Conservation (phyloP, 2,113 vertebrate genomes). For the Anhinga anhinga region DNA sequence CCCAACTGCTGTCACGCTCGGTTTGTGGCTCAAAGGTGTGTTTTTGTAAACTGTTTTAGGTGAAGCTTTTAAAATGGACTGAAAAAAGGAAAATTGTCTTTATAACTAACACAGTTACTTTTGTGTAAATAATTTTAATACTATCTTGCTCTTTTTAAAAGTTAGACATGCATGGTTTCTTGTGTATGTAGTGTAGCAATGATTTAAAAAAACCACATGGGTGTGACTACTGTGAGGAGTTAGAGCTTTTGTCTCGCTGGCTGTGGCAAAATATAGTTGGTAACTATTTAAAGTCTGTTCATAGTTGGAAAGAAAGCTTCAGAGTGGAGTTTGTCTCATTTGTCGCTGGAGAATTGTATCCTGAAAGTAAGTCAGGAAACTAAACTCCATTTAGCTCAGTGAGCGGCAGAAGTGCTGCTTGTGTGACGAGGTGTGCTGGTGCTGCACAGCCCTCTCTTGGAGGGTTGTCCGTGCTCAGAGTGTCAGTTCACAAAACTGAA, state of each 20-base stretch:
- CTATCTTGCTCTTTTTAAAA: not conserved
- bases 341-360: not conserved
- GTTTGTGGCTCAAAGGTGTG: not conserved
- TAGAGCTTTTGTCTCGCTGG: not conserved
- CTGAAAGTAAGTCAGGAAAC: not conserved
- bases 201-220: not conserved
- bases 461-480: accelerated
- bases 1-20: not conserved
- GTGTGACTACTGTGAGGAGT: not conserved
- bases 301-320: not conserved
- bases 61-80: not conserved
- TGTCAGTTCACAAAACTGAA: not conserved
- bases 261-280: not conserved
- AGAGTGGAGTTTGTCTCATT: not conserved
- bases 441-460: not conserved
- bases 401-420: not conserved
- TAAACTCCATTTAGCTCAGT: accelerated
- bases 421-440: accelerated
- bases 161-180: not conserved
- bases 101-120: not conserved
- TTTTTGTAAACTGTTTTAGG: not conserved
- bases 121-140: not conserved
- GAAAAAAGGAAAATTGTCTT: not conserved
- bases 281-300: not conserved
- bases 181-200: not conserved